These are phyloP conservation scores for Urophycis tenuis DNA, from an alignment of 2,797 vertebrate genomes.

Conservation along the genomic window DNA sequence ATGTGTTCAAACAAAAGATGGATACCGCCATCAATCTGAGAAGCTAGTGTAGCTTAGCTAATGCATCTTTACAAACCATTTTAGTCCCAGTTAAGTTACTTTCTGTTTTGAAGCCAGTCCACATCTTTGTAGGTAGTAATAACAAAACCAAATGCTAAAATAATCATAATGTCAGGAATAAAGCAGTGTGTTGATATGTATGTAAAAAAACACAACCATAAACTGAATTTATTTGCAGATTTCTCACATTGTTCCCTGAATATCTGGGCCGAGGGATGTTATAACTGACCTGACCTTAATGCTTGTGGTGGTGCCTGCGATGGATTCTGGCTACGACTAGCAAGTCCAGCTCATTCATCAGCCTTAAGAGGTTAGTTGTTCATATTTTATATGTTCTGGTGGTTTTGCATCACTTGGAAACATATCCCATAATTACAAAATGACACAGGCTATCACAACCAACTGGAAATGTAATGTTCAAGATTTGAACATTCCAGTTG, in stretches of 20 bases:
- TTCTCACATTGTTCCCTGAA: background rate
- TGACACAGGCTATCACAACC: background rate
- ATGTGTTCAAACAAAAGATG: background rate
- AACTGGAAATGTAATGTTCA: background rate
- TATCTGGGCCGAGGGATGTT: background rate
- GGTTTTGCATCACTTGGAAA: background rate
- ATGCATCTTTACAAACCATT: background rate
- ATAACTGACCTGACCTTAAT: background rate
- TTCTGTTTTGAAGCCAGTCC: background rate
- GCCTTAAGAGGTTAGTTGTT: constrained; percentile 3
- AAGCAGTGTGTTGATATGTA: background rate
- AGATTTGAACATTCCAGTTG: background rate
- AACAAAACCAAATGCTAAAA: background rate
- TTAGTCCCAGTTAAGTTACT: background rate
- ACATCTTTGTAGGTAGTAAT: background rate
- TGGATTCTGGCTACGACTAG: constrained; percentile 1
- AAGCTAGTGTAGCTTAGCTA: background rate
- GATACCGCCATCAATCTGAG: background rate
- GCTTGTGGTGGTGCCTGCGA: background rate
- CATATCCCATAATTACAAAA: background rate
- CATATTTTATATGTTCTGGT: background rate
- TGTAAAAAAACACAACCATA: background rate
- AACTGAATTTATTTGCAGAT: background rate
- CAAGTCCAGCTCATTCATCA: constrained; percentile 1
- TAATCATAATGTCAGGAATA: background rate